phyloP scores from a whole-genome alignment of 2,113 vertebrate genomes.

The Phaetusa simplex region DNA sequence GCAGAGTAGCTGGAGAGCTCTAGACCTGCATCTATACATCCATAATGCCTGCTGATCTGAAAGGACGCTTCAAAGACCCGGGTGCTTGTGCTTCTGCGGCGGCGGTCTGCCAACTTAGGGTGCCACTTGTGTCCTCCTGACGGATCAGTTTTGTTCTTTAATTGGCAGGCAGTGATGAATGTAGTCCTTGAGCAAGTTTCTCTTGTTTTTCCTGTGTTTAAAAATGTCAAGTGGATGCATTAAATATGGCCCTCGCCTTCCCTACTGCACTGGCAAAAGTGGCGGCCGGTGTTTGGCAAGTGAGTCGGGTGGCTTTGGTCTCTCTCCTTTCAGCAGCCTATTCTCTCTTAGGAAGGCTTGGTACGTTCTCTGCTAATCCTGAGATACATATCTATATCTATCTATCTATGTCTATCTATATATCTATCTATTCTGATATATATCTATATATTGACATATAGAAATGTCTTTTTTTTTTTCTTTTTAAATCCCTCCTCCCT shows the following conservation, averaged over 20 bases:
- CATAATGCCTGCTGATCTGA: background rate
- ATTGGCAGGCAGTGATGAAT: conserved; percentile 46
- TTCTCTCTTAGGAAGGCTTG: background rate
- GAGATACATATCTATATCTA: background rate
- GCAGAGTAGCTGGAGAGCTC: background rate
- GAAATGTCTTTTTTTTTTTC: background rate
- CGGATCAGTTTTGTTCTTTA: conserved; percentile 14
- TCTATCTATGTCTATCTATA: background rate
- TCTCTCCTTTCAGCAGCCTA: background rate
- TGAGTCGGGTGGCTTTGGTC: background rate
- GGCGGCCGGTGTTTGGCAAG: background rate
- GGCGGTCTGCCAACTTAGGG: rapidly evolving
- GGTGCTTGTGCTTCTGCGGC: rapidly evolving
- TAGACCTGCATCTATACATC: background rate
- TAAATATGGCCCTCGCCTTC: background rate
- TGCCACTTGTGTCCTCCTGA: background rate
- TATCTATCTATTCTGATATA: background rate
- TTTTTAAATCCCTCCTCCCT: background rate
- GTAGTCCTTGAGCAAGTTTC: conserved; percentile 8
- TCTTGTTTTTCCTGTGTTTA: conserved; percentile 20
- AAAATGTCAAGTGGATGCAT: background rate
- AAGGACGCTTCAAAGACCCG: background rate
- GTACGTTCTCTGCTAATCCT: background rate
- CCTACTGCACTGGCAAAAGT: background rate
- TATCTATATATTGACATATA: background rate